Evolutionary conservation across 1,140 invertebrate genomes (phyloP).

Genomic region (Anoplophora glabripennis): DNA sequence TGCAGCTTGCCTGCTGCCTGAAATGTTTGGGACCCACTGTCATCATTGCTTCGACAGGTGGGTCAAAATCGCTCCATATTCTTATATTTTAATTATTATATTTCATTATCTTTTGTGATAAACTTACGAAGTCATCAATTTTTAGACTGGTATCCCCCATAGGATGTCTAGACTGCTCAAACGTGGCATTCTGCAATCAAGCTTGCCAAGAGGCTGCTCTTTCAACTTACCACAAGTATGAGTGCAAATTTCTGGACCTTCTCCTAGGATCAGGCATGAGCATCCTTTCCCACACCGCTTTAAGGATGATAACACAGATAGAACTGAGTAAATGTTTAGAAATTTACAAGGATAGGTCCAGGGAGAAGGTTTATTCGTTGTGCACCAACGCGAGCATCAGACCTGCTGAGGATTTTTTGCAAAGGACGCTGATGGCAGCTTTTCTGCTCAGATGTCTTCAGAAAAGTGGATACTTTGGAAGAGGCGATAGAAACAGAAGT

Average conservation of each 20-base stretch:
- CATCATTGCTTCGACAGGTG: constrained; percentile 77
- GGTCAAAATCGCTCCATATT: constrained; percentile 5
- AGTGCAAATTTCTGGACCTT: constrained; percentile 75
- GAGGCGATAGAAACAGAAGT: not conserved
- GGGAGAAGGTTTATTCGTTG: constrained; percentile 57
- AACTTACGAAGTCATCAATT: constrained; percentile 1
- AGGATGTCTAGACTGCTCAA: constrained; percentile 73
- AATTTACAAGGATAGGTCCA: constrained; percentile 51
- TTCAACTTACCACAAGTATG: constrained; percentile 72
- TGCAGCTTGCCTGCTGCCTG: constrained; percentile 68
- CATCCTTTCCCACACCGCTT: constrained; percentile 69
- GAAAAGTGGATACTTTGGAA: constrained; percentile 58
- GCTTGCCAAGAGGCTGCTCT: constrained; percentile 67
- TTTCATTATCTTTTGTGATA: not conserved
- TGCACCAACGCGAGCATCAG: constrained; percentile 66
- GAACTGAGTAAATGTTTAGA: constrained; percentile 54
- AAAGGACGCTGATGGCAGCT: constrained; percentile 72
- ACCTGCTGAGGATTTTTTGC: constrained; percentile 68
- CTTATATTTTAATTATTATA: not conserved
- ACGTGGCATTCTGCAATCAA: constrained; percentile 71
- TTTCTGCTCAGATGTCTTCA: constrained; percentile 73
- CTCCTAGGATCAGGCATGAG: constrained; percentile 80
- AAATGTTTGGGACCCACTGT: constrained; percentile 74
- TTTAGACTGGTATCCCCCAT: constrained; percentile 59
- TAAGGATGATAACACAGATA: constrained; percentile 70